phyloP scores from a whole-genome alignment of 2,113 vertebrate species.

The Propithecus coquereli region DNA sequence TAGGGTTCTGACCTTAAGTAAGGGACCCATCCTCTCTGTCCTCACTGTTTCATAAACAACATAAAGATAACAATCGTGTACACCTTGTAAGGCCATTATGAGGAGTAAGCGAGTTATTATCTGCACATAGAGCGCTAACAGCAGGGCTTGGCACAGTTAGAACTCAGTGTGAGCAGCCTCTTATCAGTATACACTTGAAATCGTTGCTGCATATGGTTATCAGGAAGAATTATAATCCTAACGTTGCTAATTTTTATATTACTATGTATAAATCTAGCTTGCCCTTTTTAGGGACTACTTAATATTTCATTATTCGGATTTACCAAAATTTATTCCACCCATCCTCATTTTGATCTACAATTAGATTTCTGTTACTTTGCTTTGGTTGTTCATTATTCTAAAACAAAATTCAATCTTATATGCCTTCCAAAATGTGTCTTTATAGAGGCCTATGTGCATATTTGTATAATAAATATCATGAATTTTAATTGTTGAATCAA shows the following conservation, averaged over 20 bases:
- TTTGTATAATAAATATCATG: not conserved
- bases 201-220: not conserved
- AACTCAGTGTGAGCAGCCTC: not conserved
- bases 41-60: not conserved
- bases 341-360: not conserved
- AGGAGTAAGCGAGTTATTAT: not conserved
- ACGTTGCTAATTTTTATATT: not conserved
- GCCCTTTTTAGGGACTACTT: not conserved
- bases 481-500: not conserved
- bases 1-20: not conserved
- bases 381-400: not conserved
- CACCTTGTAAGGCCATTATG: not conserved
- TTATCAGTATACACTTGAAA: not conserved
- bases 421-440: not conserved
- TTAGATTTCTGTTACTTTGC: not conserved
- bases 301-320: not conserved
- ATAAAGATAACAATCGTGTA: not conserved
- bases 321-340: not conserved
- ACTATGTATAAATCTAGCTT: not conserved
- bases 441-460: not conserved
- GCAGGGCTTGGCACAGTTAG: no score
- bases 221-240: not conserved
- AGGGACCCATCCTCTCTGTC: not conserved
- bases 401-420: not conserved
- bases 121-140: not conserved